phyloP scores from a whole-genome alignment of 2,113 vertebrate genomes.

The Gobio gobio region DNA sequence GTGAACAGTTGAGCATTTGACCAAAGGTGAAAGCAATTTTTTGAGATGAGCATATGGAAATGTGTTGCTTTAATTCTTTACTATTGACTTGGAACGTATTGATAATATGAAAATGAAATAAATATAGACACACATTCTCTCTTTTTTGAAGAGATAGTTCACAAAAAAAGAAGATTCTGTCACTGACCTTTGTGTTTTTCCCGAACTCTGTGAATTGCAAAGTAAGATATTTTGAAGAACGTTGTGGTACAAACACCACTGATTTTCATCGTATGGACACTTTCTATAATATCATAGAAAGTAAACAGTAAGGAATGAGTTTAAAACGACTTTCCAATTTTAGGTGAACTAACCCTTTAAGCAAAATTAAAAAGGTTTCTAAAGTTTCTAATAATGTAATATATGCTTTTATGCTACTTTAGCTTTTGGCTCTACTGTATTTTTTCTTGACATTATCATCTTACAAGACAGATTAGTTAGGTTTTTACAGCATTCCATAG shows the following conservation, averaged over 20 bases:
- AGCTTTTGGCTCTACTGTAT: background rate
- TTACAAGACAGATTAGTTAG: constrained; percentile 26
- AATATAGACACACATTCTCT: background rate
- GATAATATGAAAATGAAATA: background rate
- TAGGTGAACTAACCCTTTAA: background rate
- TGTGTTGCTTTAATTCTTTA: background rate
- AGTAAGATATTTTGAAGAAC: background rate
- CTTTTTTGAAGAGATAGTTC: background rate
- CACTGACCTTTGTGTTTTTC: background rate
- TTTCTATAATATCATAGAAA: background rate
- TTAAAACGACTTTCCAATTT: background rate
- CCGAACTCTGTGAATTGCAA: too few species aligned
- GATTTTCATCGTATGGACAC: background rate
- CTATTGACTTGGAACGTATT: background rate
- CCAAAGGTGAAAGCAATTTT: background rate
- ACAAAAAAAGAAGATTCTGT: background rate
- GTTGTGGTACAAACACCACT: background rate
- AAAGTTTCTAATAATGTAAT: background rate
- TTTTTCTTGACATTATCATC: constrained; percentile 3
- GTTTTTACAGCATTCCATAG: constrained; percentile 32
- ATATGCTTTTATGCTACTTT: background rate
- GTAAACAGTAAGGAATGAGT: background rate
- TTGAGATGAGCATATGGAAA: background rate
- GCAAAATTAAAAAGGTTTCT: background rate
- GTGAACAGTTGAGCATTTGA: background rate